Evolutionary conservation across 37 sponge, comb jelly and placozoan species (phyloP).

Genomic region (Axinella damicornis): DNA sequence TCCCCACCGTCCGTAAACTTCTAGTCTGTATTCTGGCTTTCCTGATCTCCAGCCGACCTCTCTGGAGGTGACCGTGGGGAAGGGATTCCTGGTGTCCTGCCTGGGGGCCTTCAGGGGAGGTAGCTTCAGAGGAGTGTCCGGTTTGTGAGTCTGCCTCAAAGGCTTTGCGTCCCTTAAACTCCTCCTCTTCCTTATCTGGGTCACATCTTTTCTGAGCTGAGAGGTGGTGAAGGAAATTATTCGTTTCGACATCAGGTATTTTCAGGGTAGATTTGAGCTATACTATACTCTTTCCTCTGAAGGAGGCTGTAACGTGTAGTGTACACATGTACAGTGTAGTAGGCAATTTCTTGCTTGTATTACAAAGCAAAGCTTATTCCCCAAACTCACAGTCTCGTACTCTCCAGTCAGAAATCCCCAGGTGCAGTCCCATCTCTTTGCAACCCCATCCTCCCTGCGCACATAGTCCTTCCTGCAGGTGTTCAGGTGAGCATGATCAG

Average conservation of each 20-base stretch:
- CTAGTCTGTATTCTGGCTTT: slow-evolving; percentile 41
- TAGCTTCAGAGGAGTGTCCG: slow-evolving; percentile 48
- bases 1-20: slow-evolving; percentile 78
- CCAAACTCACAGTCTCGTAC: slow-evolving; percentile 62
- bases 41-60: slow-evolving; percentile 87
- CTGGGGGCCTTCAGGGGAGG: slow-evolving; percentile 63
- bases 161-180: slow-evolving; percentile 3
- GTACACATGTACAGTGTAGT: too few species aligned
- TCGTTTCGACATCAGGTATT: too few species aligned
- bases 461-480: slow-evolving; percentile 86
- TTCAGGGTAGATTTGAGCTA: too few species aligned
- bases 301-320: too few species aligned
- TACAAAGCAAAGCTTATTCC: too few species aligned
- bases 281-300: too few species aligned
- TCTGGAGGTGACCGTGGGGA: slow-evolving; percentile 60
- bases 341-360: too few species aligned
- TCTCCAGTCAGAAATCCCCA: slow-evolving; percentile 82
- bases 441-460: slow-evolving; percentile 49
- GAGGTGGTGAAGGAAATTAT: too few species aligned
- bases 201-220: neutral
- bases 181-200: neutral
- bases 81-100: slow-evolving; percentile 57
- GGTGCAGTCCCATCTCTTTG: slow-evolving; percentile 63
- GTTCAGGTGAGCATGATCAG: slow-evolving; percentile 1
- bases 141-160: neutral